Percentiles rank a stretch among this genome's conserved stretches.
phyloP scores from a whole-genome alignment of 2,888 invertebrate genomes.

The Ametastegia equiseti region DNA sequence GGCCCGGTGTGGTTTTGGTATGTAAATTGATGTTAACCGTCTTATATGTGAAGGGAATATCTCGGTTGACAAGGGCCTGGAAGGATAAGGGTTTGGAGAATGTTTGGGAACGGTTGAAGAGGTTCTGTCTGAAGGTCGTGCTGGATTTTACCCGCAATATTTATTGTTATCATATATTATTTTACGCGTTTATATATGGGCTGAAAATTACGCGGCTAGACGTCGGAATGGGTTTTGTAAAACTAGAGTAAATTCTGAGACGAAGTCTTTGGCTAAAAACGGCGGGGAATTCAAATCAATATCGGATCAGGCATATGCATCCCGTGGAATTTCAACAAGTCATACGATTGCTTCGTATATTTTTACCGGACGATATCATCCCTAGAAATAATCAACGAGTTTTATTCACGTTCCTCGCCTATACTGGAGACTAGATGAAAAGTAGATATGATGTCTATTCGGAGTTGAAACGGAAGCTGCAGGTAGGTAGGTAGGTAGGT shows the following conservation, averaged over 20 bases:
- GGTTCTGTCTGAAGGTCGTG: conserved; percentile 28
- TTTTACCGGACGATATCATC: background rate
- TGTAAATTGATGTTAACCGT: conserved; percentile 61
- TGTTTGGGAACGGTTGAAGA: conserved; percentile 22
- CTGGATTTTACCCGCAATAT: background rate
- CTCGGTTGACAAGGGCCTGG: conserved; percentile 48
- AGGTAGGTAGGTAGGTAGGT: background rate
- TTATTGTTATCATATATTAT: conserved; percentile 2
- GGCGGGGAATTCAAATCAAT: conserved; percentile 38
- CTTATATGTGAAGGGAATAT: conserved; percentile 56
- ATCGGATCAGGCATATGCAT: conserved; percentile 5
- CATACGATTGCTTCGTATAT: conserved; percentile 11
- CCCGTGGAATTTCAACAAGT: conserved; percentile 18
- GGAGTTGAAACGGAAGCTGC: background rate
- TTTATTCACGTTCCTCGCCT: background rate
- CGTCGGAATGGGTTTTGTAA: background rate
- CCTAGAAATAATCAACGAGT: background rate
- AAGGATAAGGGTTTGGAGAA: conserved; percentile 16
- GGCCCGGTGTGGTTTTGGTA: conserved; percentile 54
- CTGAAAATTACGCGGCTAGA: conserved; percentile 7
- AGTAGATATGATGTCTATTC: background rate
- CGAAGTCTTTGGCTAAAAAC: conserved; percentile 24
- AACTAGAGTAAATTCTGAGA: conserved; percentile 11
- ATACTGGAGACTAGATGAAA: background rate
- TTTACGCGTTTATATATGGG: background rate